These are phyloP conservation scores for Cecropterus lyciades DNA, from an alignment of 1,140 invertebrate species.

Conservation along the genomic window DNA sequence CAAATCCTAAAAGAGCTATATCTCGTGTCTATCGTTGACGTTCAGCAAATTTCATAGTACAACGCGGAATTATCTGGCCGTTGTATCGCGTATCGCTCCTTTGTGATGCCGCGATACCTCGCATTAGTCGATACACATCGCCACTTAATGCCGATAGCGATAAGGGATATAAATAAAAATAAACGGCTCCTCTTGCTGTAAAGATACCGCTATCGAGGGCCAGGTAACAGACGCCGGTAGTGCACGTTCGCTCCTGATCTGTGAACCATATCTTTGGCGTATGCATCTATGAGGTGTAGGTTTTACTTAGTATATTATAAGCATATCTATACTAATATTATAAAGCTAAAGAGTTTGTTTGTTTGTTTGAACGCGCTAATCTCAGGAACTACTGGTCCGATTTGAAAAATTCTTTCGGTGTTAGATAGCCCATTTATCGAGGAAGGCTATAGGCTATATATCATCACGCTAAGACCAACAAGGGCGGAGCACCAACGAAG, in stretches of 20 bases:
- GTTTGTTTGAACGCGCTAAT: too few species aligned
- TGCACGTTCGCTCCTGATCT: constrained; percentile 14
- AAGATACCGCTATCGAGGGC: constrained; percentile 60
- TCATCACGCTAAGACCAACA: too few species aligned
- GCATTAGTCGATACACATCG: constrained; percentile 58
- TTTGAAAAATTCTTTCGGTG: too few species aligned
- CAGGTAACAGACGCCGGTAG: constrained; percentile 38
- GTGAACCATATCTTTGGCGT: neutral
- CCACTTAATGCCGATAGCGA: constrained; percentile 62
- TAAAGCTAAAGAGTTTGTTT: too few species aligned
- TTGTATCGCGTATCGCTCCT: constrained; percentile 24
- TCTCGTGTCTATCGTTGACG: neutral
- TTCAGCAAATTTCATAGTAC: constrained; percentile 8
- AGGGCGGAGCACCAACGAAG: too few species aligned
- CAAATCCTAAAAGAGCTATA: too few species aligned
- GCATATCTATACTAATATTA: too few species aligned
- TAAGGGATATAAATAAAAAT: constrained; percentile 69
- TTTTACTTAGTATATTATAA: too few species aligned
- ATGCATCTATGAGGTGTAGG: neutral
- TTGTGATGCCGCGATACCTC: constrained; percentile 32
- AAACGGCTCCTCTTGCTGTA: constrained; percentile 62
- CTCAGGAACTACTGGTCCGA: too few species aligned
- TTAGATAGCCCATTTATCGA: too few species aligned
- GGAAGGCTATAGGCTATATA: too few species aligned
- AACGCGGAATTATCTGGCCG: constrained; percentile 12